phyloP scores from a whole-genome alignment of 1,140 invertebrate genomes.

The Nebria ingens region DNA sequence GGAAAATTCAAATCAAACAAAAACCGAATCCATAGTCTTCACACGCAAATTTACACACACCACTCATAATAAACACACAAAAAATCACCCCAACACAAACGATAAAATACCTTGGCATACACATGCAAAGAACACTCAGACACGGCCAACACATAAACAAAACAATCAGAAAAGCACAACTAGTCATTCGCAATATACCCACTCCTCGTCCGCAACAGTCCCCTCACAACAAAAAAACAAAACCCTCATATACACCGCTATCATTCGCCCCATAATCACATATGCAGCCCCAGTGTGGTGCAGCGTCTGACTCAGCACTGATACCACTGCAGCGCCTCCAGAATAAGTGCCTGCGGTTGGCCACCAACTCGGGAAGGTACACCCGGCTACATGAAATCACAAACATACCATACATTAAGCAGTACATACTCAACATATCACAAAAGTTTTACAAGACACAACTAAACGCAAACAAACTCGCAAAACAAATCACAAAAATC shows the following conservation, averaged over 20 bases:
- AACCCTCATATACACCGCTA: background rate
- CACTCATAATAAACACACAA: constrained; percentile 13
- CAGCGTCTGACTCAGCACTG: background rate
- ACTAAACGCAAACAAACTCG: background rate
- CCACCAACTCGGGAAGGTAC: background rate
- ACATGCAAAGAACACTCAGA: too few species aligned
- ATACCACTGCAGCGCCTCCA: background rate
- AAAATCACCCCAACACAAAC: background rate
- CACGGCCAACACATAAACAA: too few species aligned
- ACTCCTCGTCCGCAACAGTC: background rate
- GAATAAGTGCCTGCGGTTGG: background rate
- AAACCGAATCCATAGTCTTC: too few species aligned
- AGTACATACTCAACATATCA: background rate
- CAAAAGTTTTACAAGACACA: background rate
- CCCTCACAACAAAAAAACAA: too few species aligned
- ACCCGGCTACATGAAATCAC: background rate
- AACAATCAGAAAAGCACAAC: too few species aligned
- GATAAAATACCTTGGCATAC: too few species aligned
- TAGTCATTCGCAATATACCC: background rate
- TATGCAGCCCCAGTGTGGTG: background rate
- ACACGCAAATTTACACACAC: background rate
- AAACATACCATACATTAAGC: background rate
- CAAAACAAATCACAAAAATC: background rate
- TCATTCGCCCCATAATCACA: background rate
- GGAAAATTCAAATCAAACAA: too few species aligned